A percentile compares a stretch with the other conserved stretches of the same genome.
These are phyloP conservation scores for Rhyzopertha dominica DNA, from an alignment of 1,140 invertebrate genomes.

Conservation along the genomic window DNA sequence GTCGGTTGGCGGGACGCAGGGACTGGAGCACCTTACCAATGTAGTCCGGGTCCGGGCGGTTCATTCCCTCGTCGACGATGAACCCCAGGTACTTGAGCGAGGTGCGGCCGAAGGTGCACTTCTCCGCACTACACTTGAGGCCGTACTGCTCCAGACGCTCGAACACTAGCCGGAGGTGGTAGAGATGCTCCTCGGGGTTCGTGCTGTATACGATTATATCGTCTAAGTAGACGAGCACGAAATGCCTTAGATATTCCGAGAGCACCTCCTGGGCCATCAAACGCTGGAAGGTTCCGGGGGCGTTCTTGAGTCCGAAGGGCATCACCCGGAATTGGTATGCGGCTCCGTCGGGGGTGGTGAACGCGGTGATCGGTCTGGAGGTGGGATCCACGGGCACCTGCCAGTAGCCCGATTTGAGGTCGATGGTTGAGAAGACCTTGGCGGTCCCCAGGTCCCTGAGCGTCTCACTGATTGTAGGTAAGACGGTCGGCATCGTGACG, in stretches of 20 bases:
- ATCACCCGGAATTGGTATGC: too few relatives aligned
- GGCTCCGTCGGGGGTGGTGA: too few relatives aligned
- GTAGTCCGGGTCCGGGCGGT: background rate
- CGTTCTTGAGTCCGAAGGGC: too few relatives aligned
- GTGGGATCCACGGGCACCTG: too few relatives aligned
- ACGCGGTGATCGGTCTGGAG: too few relatives aligned
- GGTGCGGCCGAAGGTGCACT: slow-evolving; percentile 6
- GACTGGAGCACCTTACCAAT: background rate
- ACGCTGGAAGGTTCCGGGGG: too few relatives aligned
- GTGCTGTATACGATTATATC: slow-evolving; percentile 1
- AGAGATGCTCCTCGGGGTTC: slow-evolving; percentile 15
- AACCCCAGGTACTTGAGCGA: slow-evolving; percentile 12
- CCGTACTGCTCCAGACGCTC: slow-evolving; percentile 12
- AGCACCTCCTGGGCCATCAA: too few relatives aligned
- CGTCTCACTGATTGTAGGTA: too few relatives aligned
- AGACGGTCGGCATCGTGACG: too few relatives aligned
- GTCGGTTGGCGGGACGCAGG: slow-evolving; percentile 1
- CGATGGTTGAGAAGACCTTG: too few relatives aligned
- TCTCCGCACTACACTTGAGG: slow-evolving; percentile 3
- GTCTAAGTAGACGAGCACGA: slow-evolving; percentile 21
- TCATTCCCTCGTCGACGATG: background rate
- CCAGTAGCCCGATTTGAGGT: too few relatives aligned
- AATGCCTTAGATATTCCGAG: slow-evolving; percentile 11
- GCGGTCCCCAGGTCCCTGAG: too few relatives aligned
- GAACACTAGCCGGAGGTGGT: slow-evolving; percentile 11